These are phyloP conservation scores for Cephus pygmeus DNA, from an alignment of 2,888 invertebrate genomes.

Conservation along the genomic window DNA sequence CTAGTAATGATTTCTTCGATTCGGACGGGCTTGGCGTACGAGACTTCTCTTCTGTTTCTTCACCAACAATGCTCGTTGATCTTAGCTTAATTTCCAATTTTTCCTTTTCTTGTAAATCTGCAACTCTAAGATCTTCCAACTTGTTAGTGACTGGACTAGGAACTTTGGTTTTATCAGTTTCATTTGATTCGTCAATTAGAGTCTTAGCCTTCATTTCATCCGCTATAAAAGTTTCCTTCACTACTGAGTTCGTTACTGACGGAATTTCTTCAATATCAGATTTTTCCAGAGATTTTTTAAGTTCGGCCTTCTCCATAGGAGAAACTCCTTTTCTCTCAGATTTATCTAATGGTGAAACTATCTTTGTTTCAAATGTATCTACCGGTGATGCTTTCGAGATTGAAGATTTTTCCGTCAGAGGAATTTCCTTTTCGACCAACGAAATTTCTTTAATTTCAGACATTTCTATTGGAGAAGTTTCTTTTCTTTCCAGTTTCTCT, in stretches of 20 bases:
- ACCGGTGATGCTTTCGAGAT: no score
- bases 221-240: constrained; percentile 9
- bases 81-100: neutral
- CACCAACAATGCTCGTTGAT: constrained; percentile 13
- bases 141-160: constrained; percentile 2
- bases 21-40: neutral
- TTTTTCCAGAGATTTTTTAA: neutral
- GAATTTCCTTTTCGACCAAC: no score
- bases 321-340: neutral
- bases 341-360: no score
- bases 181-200: neutral
- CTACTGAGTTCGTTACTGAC: neutral
- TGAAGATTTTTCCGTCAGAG: no score
- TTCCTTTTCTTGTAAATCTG: neutral
- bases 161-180: constrained; percentile 1
- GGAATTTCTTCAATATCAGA: neutral
- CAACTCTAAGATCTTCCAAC: neutral
- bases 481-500: neutral
- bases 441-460: neutral
- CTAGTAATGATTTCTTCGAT: neutral
- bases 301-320: neutral
- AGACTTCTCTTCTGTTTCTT: constrained; percentile 16
- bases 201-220: constrained; percentile 16
- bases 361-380: no score
- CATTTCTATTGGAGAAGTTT: neutral